Conservation (phyloP, 2,113 vertebrate genomes). For the Nannospalax galili region DNA sequence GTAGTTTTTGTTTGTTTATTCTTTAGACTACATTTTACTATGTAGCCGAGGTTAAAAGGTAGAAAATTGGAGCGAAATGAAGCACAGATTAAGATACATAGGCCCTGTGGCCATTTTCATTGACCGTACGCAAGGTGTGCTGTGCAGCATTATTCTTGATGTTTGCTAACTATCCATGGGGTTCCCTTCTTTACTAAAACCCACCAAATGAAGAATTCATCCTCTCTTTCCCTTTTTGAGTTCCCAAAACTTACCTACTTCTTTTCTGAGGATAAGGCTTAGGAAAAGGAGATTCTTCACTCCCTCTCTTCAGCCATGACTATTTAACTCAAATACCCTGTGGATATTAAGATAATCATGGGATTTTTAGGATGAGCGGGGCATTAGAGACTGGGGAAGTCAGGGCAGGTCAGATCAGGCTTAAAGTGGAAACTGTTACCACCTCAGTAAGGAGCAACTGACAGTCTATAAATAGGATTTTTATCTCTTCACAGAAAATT, state of each 20-base stretch:
- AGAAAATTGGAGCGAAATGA: background rate
- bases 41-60: slow-evolving; percentile 19
- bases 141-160: background rate
- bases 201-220: background rate
- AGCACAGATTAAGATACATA: background rate
- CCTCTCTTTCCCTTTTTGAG: background rate
- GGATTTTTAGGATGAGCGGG: slow-evolving; percentile 55
- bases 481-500: slow-evolving; percentile 75
- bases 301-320: background rate
- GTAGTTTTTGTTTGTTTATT: slow-evolving; percentile 1
- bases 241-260: slow-evolving; percentile 5
- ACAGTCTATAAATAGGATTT: slow-evolving; percentile 81
- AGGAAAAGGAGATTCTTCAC: background rate
- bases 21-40: background rate
- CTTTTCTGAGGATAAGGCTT: background rate
- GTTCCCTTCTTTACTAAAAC: background rate
- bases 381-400: slow-evolving; percentile 60
- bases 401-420: slow-evolving; percentile 74
- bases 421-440: slow-evolving; percentile 80
- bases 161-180: background rate
- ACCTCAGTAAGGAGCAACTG: slow-evolving; percentile 75
- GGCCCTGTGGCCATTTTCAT: background rate
- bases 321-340: slow-evolving; percentile 35
- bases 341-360: slow-evolving; percentile 69
- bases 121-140: background rate